Conservation (phyloP, 1,140 invertebrate species). For the Centruroides sculpturatus region DNA sequence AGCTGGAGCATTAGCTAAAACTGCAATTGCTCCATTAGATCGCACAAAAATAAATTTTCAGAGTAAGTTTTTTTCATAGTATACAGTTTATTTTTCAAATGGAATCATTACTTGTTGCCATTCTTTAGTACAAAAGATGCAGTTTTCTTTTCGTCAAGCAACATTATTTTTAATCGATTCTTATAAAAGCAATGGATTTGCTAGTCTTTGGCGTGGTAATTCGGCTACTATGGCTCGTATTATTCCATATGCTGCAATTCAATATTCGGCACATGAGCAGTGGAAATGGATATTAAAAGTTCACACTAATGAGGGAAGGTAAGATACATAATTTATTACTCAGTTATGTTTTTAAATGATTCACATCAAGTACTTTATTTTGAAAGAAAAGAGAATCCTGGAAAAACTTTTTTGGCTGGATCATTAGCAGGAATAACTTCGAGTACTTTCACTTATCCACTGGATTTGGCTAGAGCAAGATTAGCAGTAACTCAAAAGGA, state of each 20-base stretch:
- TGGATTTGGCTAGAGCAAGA: constrained; percentile 90
- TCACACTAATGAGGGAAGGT: constrained; percentile 11
- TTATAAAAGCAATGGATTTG: constrained; percentile 36
- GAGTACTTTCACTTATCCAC: constrained; percentile 81
- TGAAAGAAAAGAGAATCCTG: constrained; percentile 20
- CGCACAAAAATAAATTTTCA: constrained; percentile 98
- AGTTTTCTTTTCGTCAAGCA: constrained; percentile 65
- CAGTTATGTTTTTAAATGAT: background rate
- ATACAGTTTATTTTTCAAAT: constrained; percentile 2
- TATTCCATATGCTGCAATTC: constrained; percentile 90
- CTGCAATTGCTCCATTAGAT: constrained; percentile 89
- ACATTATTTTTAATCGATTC: constrained; percentile 50
- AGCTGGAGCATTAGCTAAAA: constrained; percentile 91
- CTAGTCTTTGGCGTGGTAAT: constrained; percentile 88
- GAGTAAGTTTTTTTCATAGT: constrained; percentile 30
- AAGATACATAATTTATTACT: background rate
- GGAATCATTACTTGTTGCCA: constrained; percentile 12
- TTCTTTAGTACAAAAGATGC: constrained; percentile 38
- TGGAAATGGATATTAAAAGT: constrained; percentile 12
- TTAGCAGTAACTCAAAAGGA: constrained; percentile 86
- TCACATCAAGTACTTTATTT: constrained; percentile 3
- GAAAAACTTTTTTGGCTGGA: constrained; percentile 62
- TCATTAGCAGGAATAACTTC: constrained; percentile 88
- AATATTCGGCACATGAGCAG: constrained; percentile 93
- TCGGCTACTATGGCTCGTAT: constrained; percentile 95